Percentiles rank a stretch among this genome's conserved stretches.
Conservation (phyloP, 2,113 vertebrate genomes). For the Mystacornis crossleyi region DNA sequence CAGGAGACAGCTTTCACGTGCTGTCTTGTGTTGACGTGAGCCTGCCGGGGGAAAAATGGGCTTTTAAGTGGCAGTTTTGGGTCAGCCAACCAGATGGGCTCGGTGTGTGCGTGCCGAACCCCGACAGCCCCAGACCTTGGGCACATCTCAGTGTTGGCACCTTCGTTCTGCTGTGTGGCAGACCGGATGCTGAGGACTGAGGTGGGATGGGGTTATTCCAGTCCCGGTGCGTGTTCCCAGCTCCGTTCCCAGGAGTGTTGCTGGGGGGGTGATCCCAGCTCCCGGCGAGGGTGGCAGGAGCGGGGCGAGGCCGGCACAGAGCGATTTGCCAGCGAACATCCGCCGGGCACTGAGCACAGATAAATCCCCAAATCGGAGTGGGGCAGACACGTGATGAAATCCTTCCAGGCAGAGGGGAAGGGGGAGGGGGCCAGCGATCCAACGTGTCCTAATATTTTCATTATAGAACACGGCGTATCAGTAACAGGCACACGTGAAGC, state of each 20-base stretch:
- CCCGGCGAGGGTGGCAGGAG: fast-evolving
- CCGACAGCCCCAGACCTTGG: fast-evolving
- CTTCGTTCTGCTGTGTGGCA: not conserved
- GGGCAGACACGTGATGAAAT: slow-evolving; percentile 45
- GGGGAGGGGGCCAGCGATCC: not conserved
- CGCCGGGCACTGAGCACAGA: not conserved
- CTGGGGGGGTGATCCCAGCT: not conserved
- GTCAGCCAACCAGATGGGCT: not conserved
- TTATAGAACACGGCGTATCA: not conserved
- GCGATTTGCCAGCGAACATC: not conserved
- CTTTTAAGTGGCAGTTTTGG: not conserved
- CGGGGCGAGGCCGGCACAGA: fast-evolving
- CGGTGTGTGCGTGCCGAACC: not conserved
- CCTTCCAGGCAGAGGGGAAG: not conserved
- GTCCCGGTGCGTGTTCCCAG: fast-evolving
- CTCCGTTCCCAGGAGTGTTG: fast-evolving
- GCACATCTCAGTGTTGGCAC: fast-evolving
- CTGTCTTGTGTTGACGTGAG: not conserved
- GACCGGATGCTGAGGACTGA: fast-evolving
- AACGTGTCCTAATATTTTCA: not conserved
- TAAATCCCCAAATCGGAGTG: not conserved
- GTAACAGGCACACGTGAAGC: not conserved
- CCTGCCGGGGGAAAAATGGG: not conserved
- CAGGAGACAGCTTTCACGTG: not conserved
- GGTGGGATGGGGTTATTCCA: fast-evolving